These are phyloP conservation scores for Crotalus adamanteus DNA, from an alignment of 2,797 vertebrate species.

Conservation along the genomic window DNA sequence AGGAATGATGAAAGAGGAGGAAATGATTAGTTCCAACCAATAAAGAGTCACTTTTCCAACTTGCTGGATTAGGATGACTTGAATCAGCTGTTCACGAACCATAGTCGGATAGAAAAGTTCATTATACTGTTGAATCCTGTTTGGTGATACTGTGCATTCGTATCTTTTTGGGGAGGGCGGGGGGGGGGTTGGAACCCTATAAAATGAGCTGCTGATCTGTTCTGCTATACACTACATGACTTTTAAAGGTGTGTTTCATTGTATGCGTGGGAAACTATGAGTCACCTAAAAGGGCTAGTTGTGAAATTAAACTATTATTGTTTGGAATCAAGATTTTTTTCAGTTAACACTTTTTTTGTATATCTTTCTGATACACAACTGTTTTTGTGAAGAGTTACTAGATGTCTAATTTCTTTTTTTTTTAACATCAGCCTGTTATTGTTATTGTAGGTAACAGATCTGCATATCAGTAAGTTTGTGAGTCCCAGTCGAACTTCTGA, in stretches of 20 bases:
- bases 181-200: not conserved
- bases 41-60: not conserved
- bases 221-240: not conserved
- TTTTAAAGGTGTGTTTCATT: not conserved
- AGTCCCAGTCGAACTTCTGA: conserved; percentile 84
- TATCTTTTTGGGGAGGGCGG: not conserved
- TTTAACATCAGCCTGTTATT: not conserved
- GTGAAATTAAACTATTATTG: not conserved
- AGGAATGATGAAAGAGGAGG: not conserved
- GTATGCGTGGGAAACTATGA: not conserved
- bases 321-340: not conserved
- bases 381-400: conserved; percentile 2
- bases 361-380: not conserved
- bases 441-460: conserved; percentile 87
- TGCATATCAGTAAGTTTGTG: conserved; percentile 91
- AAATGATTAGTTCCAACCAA: not conserved
- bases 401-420: not conserved
- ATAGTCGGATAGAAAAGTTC: not conserved
- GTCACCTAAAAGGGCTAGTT: not conserved
- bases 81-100: not conserved
- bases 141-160: not conserved
- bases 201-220: not conserved
- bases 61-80: not conserved
- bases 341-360: not conserved
- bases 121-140: not conserved